These are phyloP conservation scores for Meloidogyne exigua DNA, from an alignment of 1,140 invertebrate species.

Conservation along the genomic window DNA sequence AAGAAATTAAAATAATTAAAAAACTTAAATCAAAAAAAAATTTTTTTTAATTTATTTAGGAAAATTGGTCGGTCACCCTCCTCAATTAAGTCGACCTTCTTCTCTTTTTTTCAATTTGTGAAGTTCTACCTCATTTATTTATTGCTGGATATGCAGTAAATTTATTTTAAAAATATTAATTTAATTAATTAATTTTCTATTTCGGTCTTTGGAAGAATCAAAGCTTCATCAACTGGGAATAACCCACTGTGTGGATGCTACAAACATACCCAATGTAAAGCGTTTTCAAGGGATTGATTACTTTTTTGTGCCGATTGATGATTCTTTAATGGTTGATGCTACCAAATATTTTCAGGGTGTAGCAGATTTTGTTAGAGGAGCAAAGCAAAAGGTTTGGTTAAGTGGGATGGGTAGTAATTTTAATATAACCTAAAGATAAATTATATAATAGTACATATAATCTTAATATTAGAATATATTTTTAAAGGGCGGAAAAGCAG, in stretches of 20 bases:
- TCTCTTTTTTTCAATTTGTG: slow-evolving; percentile 42
- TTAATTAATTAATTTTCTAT: slow-evolving; percentile 8
- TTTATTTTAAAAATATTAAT: slow-evolving; percentile 12
- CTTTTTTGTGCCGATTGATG: slow-evolving; percentile 37
- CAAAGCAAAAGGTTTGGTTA: slow-evolving; percentile 35
- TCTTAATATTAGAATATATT: too few relatives aligned
- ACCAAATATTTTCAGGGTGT: slow-evolving; percentile 72
- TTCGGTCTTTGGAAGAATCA: slow-evolving; percentile 30
- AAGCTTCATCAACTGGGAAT: slow-evolving; percentile 50
- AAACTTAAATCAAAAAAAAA: not conserved
- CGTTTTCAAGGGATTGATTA: slow-evolving; percentile 37
- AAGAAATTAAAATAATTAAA: too few relatives aligned
- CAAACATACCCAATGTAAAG: slow-evolving; percentile 50
- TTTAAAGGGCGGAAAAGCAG: slow-evolving; percentile 70
- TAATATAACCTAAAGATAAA: too few relatives aligned
- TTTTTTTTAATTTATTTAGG: not conserved
- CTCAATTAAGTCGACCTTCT: not conserved
- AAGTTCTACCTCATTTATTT: slow-evolving; percentile 47
- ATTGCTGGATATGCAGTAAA: slow-evolving; percentile 43
- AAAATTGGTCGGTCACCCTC: not conserved
- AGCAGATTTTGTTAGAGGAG: slow-evolving; percentile 69
- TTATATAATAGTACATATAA: too few relatives aligned
- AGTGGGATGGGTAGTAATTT: too few relatives aligned
- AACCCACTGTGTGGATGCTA: slow-evolving; percentile 47
- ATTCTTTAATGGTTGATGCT: slow-evolving; percentile 27